These are phyloP conservation scores for Saturnia pavonia DNA, from an alignment of 2,888 invertebrate species.

Conservation along the genomic window DNA sequence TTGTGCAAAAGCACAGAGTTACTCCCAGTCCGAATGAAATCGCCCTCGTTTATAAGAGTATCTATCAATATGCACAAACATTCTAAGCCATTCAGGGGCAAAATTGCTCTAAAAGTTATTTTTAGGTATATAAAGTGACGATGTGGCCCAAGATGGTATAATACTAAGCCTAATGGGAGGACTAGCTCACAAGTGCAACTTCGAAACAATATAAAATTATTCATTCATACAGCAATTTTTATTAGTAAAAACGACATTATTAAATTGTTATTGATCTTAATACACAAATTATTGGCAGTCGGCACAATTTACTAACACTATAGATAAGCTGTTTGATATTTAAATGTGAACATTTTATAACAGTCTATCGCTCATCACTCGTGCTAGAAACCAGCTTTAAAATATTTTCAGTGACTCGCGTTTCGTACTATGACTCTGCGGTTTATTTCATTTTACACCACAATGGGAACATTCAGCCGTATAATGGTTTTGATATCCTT, in stretches of 20 bases:
- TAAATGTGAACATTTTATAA: background rate
- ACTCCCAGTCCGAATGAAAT: background rate
- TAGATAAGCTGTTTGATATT: background rate
- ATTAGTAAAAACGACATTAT: too few relatives aligned
- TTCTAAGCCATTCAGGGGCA: too few relatives aligned
- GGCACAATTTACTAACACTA: background rate
- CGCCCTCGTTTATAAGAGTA: background rate
- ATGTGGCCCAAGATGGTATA: too few relatives aligned
- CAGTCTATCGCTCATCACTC: background rate
- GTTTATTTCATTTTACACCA: conserved; percentile 43
- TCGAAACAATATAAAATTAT: too few relatives aligned
- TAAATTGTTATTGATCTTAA: background rate
- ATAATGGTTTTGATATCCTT: conserved; percentile 55
- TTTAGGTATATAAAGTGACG: too few relatives aligned
- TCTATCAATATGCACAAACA: too few relatives aligned
- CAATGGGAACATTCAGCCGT: conserved; percentile 49
- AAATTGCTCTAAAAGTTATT: too few relatives aligned
- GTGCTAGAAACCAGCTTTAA: conserved; percentile 25
- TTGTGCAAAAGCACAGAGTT: background rate
- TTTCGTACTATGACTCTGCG: conserved; percentile 55
- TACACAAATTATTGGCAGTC: background rate
- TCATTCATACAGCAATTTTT: too few relatives aligned
- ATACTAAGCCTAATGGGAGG: too few relatives aligned
- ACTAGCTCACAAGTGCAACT: too few relatives aligned
- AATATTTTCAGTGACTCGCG: conserved; percentile 50